Evolutionary conservation across 2,888 invertebrate species (phyloP), one percentile per base, ranked within the genome.

Genomic region (Hirtodrosophila histrioides): DNA sequence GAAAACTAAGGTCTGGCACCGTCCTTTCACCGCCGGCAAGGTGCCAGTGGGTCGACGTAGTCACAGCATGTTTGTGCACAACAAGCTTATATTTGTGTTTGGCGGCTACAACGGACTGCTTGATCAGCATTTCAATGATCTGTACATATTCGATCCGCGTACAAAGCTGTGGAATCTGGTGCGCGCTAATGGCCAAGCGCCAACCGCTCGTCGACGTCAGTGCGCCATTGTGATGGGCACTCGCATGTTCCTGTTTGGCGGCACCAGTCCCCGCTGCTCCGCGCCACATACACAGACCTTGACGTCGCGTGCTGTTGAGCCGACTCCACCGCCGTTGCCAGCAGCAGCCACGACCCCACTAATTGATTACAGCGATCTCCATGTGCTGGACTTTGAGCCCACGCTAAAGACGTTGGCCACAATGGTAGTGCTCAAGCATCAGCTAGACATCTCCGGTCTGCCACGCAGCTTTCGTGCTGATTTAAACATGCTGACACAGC

Each of bases 41-140:
- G 93, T 94, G 89, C 98, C 98, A 3, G 92, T 94, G 56, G 97
- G 97, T 36, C 93, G 98, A 70, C 93, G 98, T 46, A 97, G 97
- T 91, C 98, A 98, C 92, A 97, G 98, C 69, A 96, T 97, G 79
- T 97, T 97, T 94, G 92, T 95, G 5, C 94, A 96, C 89, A 93
- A 95, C 73, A 94, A 94, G 23, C 93, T 94, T 81, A 94, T 98
- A 92, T 97, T 96, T 89, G 94, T 98, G 68, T 98, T 98, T 92
- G 98, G 98, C 50, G 98, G 98, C 29, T 98, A 95, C 89, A 97
- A 97, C 92, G 96, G 96, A 8, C 92, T 94, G 29, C 90, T 93
- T 54, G 94, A 95, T 78, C 92, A 93, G 55, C 98, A 98, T 92
- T 97, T 95, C 89, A 96, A 96, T 92, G 97, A 98, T 92, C 92